These are phyloP conservation scores for Reinhardtius hippoglossoides DNA, from an alignment of 2,113 vertebrate species.

Conservation along the genomic window DNA sequence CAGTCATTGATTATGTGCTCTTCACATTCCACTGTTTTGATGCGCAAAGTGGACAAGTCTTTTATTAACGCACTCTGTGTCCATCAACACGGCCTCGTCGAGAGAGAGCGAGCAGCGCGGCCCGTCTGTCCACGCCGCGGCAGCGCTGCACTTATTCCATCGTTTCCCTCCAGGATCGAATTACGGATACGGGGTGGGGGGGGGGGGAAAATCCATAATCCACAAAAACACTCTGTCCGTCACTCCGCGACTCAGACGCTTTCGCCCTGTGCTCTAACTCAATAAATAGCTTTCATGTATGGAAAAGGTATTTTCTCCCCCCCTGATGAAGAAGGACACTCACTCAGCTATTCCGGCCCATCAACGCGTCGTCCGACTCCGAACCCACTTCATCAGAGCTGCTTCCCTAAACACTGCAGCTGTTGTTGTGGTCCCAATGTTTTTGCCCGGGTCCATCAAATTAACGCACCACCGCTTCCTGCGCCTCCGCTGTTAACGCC, in stretches of 20 bases:
- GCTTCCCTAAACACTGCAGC: slow-evolving; percentile 44
- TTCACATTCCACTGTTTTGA: slow-evolving; percentile 81
- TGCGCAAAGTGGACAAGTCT: slow-evolving; percentile 81
- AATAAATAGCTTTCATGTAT: slow-evolving; percentile 86
- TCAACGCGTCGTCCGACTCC: slow-evolving; percentile 47
- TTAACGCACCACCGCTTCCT: slow-evolving; percentile 31
- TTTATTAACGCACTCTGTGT: slow-evolving; percentile 85
- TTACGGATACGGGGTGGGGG: slow-evolving; percentile 72
- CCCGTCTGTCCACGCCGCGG: slow-evolving; percentile 65
- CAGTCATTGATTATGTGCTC: slow-evolving; percentile 77
- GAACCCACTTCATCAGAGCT: slow-evolving; percentile 76
- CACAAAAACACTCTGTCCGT: slow-evolving; percentile 80
- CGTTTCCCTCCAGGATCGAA: slow-evolving; percentile 75
- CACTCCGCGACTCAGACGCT: slow-evolving; percentile 76
- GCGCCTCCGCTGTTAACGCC: slow-evolving; percentile 23
- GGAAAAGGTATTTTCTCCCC: slow-evolving; percentile 78
- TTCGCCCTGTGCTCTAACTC: slow-evolving; percentile 82
- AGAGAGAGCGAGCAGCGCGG: slow-evolving; percentile 56
- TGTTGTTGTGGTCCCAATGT: slow-evolving; percentile 52
- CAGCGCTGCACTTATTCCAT: slow-evolving; percentile 77
- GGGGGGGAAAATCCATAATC: slow-evolving; percentile 78
- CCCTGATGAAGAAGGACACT: slow-evolving; percentile 73
- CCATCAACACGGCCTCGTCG: slow-evolving; percentile 76
- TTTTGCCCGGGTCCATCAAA: slow-evolving; percentile 27
- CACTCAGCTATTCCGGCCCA: slow-evolving; percentile 62